These are phyloP conservation scores for Chamaea fasciata DNA, from an alignment of 2,113 vertebrate genomes.

Conservation along the genomic window DNA sequence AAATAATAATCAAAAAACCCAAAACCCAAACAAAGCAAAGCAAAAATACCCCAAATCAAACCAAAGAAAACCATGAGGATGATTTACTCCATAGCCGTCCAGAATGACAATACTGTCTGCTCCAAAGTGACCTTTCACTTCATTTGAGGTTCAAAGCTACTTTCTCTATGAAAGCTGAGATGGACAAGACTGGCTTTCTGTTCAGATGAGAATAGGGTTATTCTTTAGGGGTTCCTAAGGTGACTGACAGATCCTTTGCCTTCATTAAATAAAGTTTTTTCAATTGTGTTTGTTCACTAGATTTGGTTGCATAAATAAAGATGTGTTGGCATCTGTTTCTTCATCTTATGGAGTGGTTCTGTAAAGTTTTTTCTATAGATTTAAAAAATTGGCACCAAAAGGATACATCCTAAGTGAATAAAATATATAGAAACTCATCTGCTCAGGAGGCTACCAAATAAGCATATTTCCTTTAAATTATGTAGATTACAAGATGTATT, in stretches of 20 bases:
- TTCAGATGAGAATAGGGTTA: neutral
- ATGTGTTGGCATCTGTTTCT: neutral
- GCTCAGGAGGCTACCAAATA: neutral
- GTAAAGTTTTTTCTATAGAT: neutral
- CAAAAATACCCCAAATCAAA: neutral
- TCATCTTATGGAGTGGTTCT: neutral
- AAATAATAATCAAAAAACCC: no score
- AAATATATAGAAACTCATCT: neutral
- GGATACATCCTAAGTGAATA: neutral
- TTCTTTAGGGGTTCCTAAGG: neutral
- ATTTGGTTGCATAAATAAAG: neutral
- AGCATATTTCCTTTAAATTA: neutral
- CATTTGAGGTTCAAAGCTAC: neutral
- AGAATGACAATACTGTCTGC: neutral
- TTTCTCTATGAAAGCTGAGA: neutral
- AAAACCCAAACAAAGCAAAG: rapidly evolving
- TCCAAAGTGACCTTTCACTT: neutral
- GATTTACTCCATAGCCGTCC: neutral
- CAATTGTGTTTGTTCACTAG: neutral
- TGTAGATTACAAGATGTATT: neutral
- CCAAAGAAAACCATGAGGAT: neutral
- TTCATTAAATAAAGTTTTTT: neutral
- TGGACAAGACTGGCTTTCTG: neutral
- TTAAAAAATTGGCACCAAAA: neutral
- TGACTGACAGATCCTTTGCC: no score